Percentiles rank a stretch among this genome's conserved stretches.
Conservation (phyloP, 2,888 invertebrate species). For the Venustoraphidia nigricollis region DNA sequence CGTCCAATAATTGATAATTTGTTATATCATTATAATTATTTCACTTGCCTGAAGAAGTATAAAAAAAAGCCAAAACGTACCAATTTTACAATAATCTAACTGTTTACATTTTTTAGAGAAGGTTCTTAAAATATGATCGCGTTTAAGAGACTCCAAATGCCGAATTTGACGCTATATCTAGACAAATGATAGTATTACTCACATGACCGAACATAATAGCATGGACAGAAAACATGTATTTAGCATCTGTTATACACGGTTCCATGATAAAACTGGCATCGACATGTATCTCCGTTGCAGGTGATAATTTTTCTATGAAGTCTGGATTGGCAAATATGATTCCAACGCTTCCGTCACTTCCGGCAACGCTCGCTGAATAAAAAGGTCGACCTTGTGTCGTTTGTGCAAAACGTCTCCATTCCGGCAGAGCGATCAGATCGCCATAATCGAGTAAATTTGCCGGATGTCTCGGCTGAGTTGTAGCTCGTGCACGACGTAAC, state of each 20-base stretch:
- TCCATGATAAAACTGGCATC: slow-evolving; percentile 6
- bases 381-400: slow-evolving; percentile 5
- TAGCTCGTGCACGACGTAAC: slow-evolving; percentile 3
- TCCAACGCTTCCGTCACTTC: slow-evolving; percentile 4
- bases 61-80: too few relatives aligned
- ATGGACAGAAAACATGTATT: slow-evolving; percentile 4
- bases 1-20: too few relatives aligned
- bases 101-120: too few relatives aligned
- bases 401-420: slow-evolving; percentile 6
- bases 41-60: too few relatives aligned
- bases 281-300: slow-evolving; percentile 2
- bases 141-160: too few relatives aligned
- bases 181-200: not conserved
- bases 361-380: slow-evolving; percentile 3
- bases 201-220: slow-evolving; percentile 4
- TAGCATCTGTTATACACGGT: slow-evolving; percentile 1
- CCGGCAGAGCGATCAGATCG: slow-evolving; percentile 1
- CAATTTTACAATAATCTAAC: too few relatives aligned
- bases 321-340: slow-evolving; percentile 5
- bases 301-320: slow-evolving; percentile 4
- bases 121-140: too few relatives aligned
- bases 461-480: slow-evolving; percentile 3
- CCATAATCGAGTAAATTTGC: slow-evolving; percentile 3
- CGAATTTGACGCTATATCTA: too few relatives aligned
- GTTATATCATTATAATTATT: too few relatives aligned